Evolutionary conservation across 2,888 invertebrate genomes (phyloP), one percentile per base, ranked within the genome.

Genomic region (Diogma glabrata): DNA sequence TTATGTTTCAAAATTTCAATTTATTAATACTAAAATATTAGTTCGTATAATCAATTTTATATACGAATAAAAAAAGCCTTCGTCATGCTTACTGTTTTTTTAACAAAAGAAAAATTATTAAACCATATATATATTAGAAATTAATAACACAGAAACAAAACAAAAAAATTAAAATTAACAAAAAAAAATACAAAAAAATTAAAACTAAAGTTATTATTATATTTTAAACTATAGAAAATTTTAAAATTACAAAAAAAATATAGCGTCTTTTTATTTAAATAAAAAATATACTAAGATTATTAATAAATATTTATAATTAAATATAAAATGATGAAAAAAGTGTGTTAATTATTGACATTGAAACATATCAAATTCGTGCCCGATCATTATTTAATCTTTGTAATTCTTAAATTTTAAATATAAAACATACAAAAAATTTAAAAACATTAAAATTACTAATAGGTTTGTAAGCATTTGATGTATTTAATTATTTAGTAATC

Each of bases 361-460:
- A 69, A 68, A 69, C 69, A 69, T 69, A 69, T 69, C 69, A 69
- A 67, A 62, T 63, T 68, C 64, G 69, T 69, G 69, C 69, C 69
- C 69, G 69, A 66, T 60, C 61, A 58, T 55, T 59, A 38, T 54
- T 51, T 54, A 56, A 54, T 52, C 45, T 45, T 22, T 45, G 20
- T 22, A 46, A 46, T 24, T 24, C 24, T 46, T 46, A 26, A 46
- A 46, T 22, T 45, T 45, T 8, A 45, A 23, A 45, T 45, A n/a
- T 20, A 26, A 46, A 24, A 24, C 6, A 24, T 7, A 24, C 9
- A 24, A 24, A 24, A 24, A 24, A 8, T 16, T 46, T 22, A 46
- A 26, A 24, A 46, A 46, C 23, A 24, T 26, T 16, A 14, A 46
- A 26, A 26, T 46, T 24, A 10, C 24, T 14, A 46, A 46, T 46